Evolutionary conservation across 2,888 invertebrate genomes (phyloP).

Genomic region (Ecdyonurus torrentis): DNA sequence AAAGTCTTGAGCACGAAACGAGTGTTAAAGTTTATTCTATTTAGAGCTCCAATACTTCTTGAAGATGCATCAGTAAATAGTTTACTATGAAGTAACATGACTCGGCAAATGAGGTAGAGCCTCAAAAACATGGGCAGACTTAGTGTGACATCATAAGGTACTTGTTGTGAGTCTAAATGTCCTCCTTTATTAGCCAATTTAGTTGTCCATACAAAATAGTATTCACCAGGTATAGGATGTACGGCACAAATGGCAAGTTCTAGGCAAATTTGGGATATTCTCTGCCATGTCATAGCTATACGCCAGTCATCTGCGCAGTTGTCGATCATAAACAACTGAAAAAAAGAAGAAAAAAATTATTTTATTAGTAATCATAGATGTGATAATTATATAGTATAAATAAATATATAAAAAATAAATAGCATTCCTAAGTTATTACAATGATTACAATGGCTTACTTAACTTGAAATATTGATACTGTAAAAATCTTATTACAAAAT

Average conservation of each 20-base stretch:
- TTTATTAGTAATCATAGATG: too few relatives aligned
- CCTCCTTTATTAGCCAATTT: conserved; percentile 77
- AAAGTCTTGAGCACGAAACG: conserved; percentile 92
- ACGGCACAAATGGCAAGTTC: conserved; percentile 93
- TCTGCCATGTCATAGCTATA: conserved; percentile 98
- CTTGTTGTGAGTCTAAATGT: conserved; percentile 42
- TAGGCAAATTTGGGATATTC: conserved; percentile 79
- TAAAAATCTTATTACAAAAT: too few relatives aligned
- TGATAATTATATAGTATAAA: too few relatives aligned
- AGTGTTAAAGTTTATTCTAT: conserved; percentile 97
- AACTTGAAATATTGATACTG: too few relatives aligned
- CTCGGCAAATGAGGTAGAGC: conserved; percentile 96
- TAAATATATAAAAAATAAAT: too few relatives aligned
- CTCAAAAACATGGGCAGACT: conserved; percentile 99
- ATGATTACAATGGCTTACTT: too few relatives aligned
- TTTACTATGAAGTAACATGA: conserved; percentile 98
- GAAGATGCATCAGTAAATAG: conserved; percentile 99
- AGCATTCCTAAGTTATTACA: too few relatives aligned
- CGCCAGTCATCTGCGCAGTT: conserved; percentile 99
- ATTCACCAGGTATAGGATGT: conserved; percentile 95
- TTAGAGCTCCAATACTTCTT: conserved; percentile 73
- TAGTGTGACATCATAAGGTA: conserved; percentile 91
- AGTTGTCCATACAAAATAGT: conserved; percentile 92
- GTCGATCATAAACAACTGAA: conserved; percentile 99
- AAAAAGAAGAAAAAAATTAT: too few relatives aligned